Evolutionary conservation across 2,113 vertebrate genomes (phyloP), one percentile per base, ranked within the genome.

Genomic region (Megaceryle torquata): DNA sequence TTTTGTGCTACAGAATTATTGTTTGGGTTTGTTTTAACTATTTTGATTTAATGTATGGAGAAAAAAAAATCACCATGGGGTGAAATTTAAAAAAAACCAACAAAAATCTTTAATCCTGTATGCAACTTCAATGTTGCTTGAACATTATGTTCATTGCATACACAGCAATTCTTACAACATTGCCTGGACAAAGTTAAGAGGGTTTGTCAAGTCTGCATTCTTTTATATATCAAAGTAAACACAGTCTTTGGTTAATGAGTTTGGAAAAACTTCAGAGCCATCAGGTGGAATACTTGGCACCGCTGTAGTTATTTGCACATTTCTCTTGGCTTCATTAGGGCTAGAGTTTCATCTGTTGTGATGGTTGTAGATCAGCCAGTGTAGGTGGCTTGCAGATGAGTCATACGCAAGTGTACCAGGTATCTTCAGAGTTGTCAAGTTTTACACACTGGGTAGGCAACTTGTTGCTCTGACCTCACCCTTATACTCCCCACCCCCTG

Each of bases 151-250:
- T 57, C 39, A 37, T 22, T 89, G 77, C 43, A 31, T 72, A 18
- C 39, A 63, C 35, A 82, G 57, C 50, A 85, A 21, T 75, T 79
- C 50, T 95, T 76, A 74, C 9, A 50, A 15, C 15, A 33, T 22
- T 91, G 56, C 46, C 25, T 80, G 50, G 71, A 82, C 0, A 0
- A 48, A 72, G 53, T 44, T 75, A 51, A 79, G 67, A 91, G 71
- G 6, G 50, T 91, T 92, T 93, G 50, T 91, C 35, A 53, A 80
- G 64, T 88, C 87, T 94, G 59, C 79, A 77, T 70, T 94, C 75
- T 61, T 93, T 88, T 56, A 41, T 69, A 63, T 26, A 78, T 92
- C 75, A 86, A 89, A 94, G 71, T 82, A 88, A 93, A 83, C n/a
- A 72, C 39, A 50, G 31, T 77, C 79, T 74, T 87, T 76, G 24